phyloP scores from a whole-genome alignment of 2,797 vertebrate species.

The Chrosomus eos region DNA sequence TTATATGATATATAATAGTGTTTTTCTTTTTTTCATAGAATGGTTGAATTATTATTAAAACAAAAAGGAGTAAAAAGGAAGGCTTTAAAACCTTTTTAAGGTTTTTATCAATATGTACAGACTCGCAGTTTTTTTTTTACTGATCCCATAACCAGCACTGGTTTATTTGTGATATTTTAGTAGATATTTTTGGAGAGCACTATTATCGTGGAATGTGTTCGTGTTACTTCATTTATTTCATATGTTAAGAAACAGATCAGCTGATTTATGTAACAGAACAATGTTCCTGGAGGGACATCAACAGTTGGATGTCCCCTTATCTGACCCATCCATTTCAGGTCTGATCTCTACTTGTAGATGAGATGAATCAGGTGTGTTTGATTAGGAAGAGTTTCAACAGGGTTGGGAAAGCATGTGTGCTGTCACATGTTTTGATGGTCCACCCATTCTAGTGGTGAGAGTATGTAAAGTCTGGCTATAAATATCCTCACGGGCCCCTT shows the following conservation, averaged over 20 bases:
- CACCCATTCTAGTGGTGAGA: background rate
- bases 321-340: background rate
- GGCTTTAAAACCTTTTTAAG: background rate
- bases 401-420: background rate
- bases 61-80: background rate
- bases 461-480: constrained; percentile 14
- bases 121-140: background rate
- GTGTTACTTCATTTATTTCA: background rate
- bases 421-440: constrained; percentile 1
- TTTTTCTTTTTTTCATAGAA: background rate
- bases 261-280: constrained; percentile 8
- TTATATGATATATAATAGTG: background rate
- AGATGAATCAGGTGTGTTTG: constrained; percentile 2
- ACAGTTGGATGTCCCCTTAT: background rate
- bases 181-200: background rate
- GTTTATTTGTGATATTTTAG: background rate
- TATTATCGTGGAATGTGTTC: background rate
- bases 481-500: background rate
- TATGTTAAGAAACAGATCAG: background rate
- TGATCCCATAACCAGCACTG: background rate
- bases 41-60: background rate
- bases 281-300: background rate
- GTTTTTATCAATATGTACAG: background rate
- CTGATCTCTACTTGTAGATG: background rate
- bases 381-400: background rate